Conservation (phyloP, 1,140 invertebrate species). For the Subanguina moxae region DNA sequence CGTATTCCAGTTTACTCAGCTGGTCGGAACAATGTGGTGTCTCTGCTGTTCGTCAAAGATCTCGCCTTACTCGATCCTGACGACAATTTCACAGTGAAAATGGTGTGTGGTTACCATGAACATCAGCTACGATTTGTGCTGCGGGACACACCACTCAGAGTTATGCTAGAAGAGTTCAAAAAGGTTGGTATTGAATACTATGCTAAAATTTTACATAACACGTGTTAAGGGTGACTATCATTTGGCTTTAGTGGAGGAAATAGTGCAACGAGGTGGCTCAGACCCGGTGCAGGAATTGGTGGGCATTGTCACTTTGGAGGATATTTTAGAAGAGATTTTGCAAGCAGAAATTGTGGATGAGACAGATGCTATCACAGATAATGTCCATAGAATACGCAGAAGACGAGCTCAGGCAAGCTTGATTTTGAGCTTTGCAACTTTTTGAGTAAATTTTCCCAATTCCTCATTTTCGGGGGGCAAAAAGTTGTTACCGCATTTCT, state of each 20-base stretch:
- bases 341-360: conserved; percentile 65
- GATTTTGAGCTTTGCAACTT: neutral
- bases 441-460: neutral
- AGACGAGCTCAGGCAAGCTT: conserved; percentile 29
- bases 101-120: conserved; percentile 90
- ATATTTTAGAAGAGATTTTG: conserved; percentile 65
- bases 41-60: too few relatives aligned
- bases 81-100: conserved; percentile 62
- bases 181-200: too few relatives aligned
- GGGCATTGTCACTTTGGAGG: conserved; percentile 67
- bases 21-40: conserved; percentile 74
- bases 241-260: conserved; percentile 53
- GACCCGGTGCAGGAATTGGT: conserved; percentile 64
- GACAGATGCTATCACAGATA: conserved; percentile 61
- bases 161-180: conserved; percentile 94
- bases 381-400: conserved; percentile 49
- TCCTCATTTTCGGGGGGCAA: too few relatives aligned
- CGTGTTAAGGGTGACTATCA: conserved; percentile 58
- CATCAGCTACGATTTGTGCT: conserved; percentile 91
- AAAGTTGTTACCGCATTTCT: neutral
- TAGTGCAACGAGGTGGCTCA: conserved; percentile 53
- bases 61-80: conserved; percentile 87
- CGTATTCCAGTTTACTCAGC: conserved; percentile 80
- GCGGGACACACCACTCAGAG: conserved; percentile 85
- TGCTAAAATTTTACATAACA: too few relatives aligned